Percentiles rank a stretch among this genome's conserved stretches.
Evolutionary conservation across 2,113 vertebrate species (phyloP).

Genomic region (Blennius ocellaris): DNA sequence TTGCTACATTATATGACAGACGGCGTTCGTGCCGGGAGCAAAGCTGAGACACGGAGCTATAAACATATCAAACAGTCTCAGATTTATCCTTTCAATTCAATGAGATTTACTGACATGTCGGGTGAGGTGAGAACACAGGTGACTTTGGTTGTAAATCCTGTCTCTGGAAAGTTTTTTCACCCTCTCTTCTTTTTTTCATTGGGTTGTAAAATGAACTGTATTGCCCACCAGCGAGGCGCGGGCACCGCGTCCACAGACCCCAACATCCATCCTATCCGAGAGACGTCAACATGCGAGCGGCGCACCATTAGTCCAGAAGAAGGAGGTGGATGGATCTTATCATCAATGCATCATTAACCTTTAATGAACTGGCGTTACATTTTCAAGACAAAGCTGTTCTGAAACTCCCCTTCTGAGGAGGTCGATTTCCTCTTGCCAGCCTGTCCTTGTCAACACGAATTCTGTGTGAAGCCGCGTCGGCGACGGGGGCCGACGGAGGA

Average conservation of each 20-base stretch:
- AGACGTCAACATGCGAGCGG: constrained; percentile 43
- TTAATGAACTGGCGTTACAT: constrained; percentile 65
- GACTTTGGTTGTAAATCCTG: constrained; percentile 49
- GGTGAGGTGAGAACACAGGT: constrained; percentile 47
- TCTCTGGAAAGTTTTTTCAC: constrained; percentile 32
- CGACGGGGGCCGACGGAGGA: not conserved
- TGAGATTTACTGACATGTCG: constrained; percentile 52
- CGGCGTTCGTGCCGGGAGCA: constrained; percentile 31
- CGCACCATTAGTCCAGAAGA: constrained; percentile 53
- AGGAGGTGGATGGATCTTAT: constrained; percentile 60
- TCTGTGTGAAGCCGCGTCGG: constrained; percentile 11
- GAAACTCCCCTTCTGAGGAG: constrained; percentile 47
- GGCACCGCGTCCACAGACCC: constrained; percentile 5
- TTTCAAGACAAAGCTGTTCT: constrained; percentile 62
- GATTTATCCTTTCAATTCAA: constrained; percentile 57
- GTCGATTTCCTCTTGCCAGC: constrained; percentile 16
- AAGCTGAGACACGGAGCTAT: constrained; percentile 34
- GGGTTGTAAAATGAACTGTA: not conserved
- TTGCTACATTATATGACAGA: constrained; percentile 25
- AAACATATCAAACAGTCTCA: constrained; percentile 51
- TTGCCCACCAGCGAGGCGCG: constrained; percentile 4
- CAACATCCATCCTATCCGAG: constrained; percentile 50
- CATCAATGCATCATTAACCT: constrained; percentile 70
- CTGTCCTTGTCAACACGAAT: constrained; percentile 47
- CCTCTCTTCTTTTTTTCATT: constrained; percentile 4